Percentiles rank a stretch among this genome's conserved stretches.
phyloP scores from a whole-genome alignment of 2,888 invertebrate species.

The Xanthia togata region DNA sequence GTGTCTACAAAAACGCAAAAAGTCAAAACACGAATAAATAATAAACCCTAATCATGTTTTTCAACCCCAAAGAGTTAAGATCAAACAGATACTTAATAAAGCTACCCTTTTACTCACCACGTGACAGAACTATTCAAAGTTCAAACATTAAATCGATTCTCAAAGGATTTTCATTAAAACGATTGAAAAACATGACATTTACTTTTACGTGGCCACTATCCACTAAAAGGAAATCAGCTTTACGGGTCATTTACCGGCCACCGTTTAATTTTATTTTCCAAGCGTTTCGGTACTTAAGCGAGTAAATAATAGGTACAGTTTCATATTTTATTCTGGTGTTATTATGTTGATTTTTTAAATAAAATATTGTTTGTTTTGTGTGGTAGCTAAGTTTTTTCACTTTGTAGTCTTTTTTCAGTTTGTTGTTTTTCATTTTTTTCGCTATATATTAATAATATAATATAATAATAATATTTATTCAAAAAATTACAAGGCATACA shows the following conservation, averaged over 20 bases:
- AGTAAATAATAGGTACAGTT: conserved; percentile 47
- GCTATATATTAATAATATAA: too few species aligned
- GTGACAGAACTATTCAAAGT: not conserved
- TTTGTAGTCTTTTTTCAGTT: too few species aligned
- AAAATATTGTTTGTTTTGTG: not conserved
- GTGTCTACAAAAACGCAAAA: too few species aligned
- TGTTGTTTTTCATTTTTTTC: too few species aligned
- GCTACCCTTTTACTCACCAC: not conserved
- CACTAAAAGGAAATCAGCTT: conserved; percentile 56
- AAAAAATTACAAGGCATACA: too few species aligned
- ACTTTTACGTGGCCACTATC: conserved; percentile 48
- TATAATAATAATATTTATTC: too few species aligned
- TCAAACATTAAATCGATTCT: conserved; percentile 1
- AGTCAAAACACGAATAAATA: not conserved
- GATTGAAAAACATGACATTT: conserved; percentile 57
- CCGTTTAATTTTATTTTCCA: conserved; percentile 58
- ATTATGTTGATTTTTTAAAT: not conserved
- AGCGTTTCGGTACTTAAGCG: conserved; percentile 55
- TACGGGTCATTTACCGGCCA: conserved; percentile 47
- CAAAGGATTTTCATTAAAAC: conserved; percentile 45
- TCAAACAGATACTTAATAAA: not conserved
- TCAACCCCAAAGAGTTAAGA: not conserved
- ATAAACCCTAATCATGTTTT: not conserved
- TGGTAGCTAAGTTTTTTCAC: not conserved
- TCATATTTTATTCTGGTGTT: conserved; percentile 45